A percentile compares a stretch with the other conserved stretches of the same genome.
These are phyloP conservation scores for Ectobius pallidus DNA, from an alignment of 2,888 invertebrate species.

Conservation along the genomic window DNA sequence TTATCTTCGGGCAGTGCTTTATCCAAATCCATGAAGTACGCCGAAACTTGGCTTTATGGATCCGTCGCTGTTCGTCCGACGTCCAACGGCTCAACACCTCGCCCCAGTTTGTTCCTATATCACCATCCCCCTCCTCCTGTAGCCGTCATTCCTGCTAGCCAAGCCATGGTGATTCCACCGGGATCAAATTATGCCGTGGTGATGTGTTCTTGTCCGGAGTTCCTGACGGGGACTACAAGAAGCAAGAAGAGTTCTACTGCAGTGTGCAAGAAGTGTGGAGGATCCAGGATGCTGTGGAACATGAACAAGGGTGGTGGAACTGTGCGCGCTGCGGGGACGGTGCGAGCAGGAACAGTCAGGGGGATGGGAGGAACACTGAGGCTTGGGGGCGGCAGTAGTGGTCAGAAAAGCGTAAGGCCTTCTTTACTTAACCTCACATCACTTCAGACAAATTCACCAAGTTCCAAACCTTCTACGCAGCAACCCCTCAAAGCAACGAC, in stretches of 20 bases:
- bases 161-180: constrained; percentile 54
- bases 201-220: constrained; percentile 73
- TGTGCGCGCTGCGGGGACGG: constrained; percentile 33
- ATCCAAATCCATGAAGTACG: constrained; percentile 83
- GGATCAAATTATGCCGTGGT: constrained; percentile 18
- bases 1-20: constrained; percentile 73
- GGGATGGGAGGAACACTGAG: constrained; percentile 46
- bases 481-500: constrained; percentile 54
- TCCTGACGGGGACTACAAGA: constrained; percentile 76
- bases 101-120: constrained; percentile 53
- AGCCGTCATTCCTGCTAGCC: constrained; percentile 59
- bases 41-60: constrained; percentile 85
- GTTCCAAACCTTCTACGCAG: not conserved
- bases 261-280: constrained; percentile 85
- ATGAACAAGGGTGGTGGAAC: constrained; percentile 35
- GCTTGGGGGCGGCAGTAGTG: constrained; percentile 6
- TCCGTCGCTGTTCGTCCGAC: constrained; percentile 59
- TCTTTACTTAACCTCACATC: constrained; percentile 48
- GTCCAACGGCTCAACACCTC: constrained; percentile 56
- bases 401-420: constrained; percentile 48
- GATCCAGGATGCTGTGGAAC: constrained; percentile 74
- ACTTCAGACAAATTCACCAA: not conserved
- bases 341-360: constrained; percentile 43
- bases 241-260: constrained; percentile 62
- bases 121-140: constrained; percentile 55